Conservation (phyloP, 2,888 invertebrate genomes). For the Tenthredo amoena region DNA sequence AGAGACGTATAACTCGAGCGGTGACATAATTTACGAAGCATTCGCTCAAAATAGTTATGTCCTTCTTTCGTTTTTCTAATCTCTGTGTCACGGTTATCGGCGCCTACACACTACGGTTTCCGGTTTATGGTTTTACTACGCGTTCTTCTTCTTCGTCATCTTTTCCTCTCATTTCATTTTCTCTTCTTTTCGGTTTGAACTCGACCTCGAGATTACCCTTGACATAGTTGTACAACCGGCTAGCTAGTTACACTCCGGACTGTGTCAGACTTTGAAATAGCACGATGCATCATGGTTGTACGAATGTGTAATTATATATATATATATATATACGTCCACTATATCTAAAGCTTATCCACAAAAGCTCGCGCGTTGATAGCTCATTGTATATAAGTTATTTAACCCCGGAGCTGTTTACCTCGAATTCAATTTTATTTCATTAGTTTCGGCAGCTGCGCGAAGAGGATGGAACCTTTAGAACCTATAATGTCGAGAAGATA, state of each 20-base stretch:
- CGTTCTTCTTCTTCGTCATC: not conserved
- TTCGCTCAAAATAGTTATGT: not conserved
- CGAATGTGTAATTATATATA: not conserved
- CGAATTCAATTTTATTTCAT: not conserved
- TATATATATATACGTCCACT: not conserved
- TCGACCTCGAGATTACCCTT: constrained; percentile 38
- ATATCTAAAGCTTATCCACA: not conserved
- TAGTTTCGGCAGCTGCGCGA: not conserved
- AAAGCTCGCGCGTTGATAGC: not conserved
- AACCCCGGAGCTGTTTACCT: not conserved
- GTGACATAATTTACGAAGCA: constrained; percentile 19
- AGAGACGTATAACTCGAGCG: not conserved
- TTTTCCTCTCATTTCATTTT: not conserved
- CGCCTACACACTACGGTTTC: not conserved
- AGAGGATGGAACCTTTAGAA: not conserved
- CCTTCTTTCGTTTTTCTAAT: not conserved
- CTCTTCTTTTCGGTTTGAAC: not conserved
- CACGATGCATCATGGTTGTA: constrained; percentile 10
- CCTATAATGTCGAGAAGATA: not conserved
- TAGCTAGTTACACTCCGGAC: not conserved
- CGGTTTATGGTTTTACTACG: not conserved
- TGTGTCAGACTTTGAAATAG: constrained; percentile 48
- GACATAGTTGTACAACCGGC: constrained; percentile 8
- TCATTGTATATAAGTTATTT: not conserved
- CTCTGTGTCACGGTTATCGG: not conserved